Evolutionary conservation across 2,797 vertebrate genomes (phyloP), one percentile per base, ranked within the genome.

Genomic region (Pogoniulus pusillus): DNA sequence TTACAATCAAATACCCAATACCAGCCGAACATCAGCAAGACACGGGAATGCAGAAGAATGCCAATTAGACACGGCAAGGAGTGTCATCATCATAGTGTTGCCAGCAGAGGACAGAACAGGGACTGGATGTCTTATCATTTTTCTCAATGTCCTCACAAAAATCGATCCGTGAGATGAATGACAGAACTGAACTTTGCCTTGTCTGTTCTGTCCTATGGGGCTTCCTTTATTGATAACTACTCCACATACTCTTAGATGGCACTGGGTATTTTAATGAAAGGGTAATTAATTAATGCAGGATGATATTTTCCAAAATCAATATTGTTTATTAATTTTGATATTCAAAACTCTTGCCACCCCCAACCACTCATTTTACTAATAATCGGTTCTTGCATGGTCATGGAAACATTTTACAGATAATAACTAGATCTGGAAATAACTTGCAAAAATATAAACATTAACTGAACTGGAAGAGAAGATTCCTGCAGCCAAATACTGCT

Each of bases 171-270:
- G 17, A 87, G 35, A 43, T 30, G 39, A 89, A 63, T 3, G 45
- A 58, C 63, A 81, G 66, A 72, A 62, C 51, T 59, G 81, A 54
- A 78, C 24, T 6, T 3, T 7, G 29, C 12, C 11, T 10, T 51
- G 26, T 12, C 59, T 51, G 47, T 5, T 68, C 66, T 41, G 49
- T 54, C 58, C 73, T 41, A 29, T 0, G 6, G 43, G 51, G n/a
- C 39, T 66, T 1, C 0, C 26, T 20, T 30, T 62, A 12, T 1
- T 0, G 13, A 12, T 19, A 68, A 39, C 7, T 39, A 39, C 7
- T 39, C n/a, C 45, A 39, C 3, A 1, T 10, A 60, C 82, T 12
- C 45, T 74, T 57, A n/a, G 4, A 24, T 2, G 35, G 39, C 3
- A 2, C 5, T n/a, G 26, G 16, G 17, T 59, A n/a, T n/a, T n/a